These are phyloP conservation scores for Nycticebus coucang DNA, from an alignment of 2,113 vertebrate genomes.

Conservation along the genomic window DNA sequence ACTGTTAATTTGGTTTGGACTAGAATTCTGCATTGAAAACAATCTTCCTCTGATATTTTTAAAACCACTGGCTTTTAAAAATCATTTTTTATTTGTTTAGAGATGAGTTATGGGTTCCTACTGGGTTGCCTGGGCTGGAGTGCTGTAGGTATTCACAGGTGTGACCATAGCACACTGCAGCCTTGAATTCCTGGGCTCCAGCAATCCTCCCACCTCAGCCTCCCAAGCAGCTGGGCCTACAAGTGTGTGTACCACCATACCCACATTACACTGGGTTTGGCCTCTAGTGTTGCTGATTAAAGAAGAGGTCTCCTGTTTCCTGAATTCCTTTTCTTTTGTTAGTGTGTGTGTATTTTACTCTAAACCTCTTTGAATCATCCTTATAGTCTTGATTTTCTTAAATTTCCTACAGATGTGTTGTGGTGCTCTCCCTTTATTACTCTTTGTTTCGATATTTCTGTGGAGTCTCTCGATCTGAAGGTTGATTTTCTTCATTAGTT, in stretches of 20 bases:
- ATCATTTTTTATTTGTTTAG: not conserved
- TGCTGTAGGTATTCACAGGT: not conserved
- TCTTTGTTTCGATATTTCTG: not conserved
- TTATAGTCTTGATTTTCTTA: not conserved
- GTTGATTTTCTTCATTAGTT: not conserved
- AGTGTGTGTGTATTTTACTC: not conserved
- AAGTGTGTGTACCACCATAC: not conserved
- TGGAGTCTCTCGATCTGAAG: not conserved
- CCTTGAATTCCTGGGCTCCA: not conserved
- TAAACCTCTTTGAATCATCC: not conserved
- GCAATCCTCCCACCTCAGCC: not conserved
- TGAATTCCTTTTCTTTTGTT: not conserved
- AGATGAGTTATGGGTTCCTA: not conserved
- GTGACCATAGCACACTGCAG: not conserved
- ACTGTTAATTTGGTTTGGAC: not conserved
- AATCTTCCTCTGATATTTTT: not conserved
- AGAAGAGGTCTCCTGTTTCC: not conserved
- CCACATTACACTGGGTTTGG: not conserved
- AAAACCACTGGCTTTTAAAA: not conserved
- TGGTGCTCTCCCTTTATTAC: not conserved
- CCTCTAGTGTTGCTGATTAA: not conserved
- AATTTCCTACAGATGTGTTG: not conserved
- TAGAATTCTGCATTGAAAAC: constrained; percentile 27
- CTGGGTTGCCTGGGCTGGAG: not conserved
- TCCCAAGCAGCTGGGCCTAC: not conserved